Conservation (phyloP, 2,113 vertebrate genomes). For the Cyprinodon tularosa region DNA sequence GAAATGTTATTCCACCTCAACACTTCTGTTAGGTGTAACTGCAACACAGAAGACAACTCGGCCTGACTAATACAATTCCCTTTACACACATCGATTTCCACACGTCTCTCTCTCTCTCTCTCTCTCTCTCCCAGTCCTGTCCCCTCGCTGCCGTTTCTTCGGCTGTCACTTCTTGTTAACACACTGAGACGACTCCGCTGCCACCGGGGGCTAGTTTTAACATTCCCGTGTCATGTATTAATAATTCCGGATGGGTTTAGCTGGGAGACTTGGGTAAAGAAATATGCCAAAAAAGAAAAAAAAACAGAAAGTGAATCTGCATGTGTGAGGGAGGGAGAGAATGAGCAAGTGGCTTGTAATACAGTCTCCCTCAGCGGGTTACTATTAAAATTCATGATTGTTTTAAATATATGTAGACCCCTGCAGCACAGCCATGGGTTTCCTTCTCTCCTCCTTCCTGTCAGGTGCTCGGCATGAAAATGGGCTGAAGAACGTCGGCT, state of each 20-base stretch:
- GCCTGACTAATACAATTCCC: conserved; percentile 30
- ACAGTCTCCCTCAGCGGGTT: conserved; percentile 46
- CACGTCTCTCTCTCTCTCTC: conserved; percentile 10
- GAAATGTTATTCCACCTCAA: conserved; percentile 6
- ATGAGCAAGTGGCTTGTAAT: conserved; percentile 36
- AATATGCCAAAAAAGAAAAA: conserved; percentile 18
- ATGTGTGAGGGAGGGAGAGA: background rate
- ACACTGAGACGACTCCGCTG: conserved; percentile 36
- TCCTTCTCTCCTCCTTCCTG: conserved; percentile 48
- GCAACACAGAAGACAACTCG: conserved; percentile 42
- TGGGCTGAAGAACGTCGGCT: conserved; percentile 54
- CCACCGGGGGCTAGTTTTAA: conserved; percentile 65
- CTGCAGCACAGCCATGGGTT: conserved; percentile 58
- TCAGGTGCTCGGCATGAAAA: conserved; percentile 46
- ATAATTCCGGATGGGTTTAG: conserved; percentile 63
- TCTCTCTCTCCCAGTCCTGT: conserved; percentile 8
- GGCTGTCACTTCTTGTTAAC: conserved; percentile 58
- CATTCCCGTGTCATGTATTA: conserved; percentile 69
- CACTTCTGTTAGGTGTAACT: conserved; percentile 23
- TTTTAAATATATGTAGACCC: conserved; percentile 77
- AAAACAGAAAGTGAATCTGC: background rate
- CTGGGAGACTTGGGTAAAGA: conserved; percentile 42
- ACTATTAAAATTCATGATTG: conserved; percentile 78
- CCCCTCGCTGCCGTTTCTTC: conserved; percentile 19
- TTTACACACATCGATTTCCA: conserved; percentile 16